Evolutionary conservation across 2,113 vertebrate genomes (phyloP).

Genomic region (Siniperca chuatsi): DNA sequence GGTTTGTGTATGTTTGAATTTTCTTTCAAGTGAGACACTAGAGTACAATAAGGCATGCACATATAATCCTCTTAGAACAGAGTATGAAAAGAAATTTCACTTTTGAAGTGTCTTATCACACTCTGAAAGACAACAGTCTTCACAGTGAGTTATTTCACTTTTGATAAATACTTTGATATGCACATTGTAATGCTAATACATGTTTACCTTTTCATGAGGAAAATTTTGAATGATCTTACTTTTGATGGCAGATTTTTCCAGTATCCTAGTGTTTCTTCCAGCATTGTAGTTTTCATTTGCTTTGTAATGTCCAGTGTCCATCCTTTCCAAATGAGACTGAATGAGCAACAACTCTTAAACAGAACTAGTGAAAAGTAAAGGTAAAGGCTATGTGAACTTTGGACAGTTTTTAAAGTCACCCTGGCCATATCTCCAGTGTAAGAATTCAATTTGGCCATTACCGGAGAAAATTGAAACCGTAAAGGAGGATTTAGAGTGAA

Average conservation of each 20-base stretch:
- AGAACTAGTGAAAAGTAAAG: constrained; percentile 24
- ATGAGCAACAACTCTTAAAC: neutral
- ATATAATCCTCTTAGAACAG: constrained; percentile 9
- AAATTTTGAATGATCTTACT: neutral
- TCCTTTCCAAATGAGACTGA: constrained; percentile 8
- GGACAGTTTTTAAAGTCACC: constrained; percentile 76
- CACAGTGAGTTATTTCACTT: neutral
- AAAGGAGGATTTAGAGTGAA: constrained; percentile 77
- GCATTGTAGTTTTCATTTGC: neutral
- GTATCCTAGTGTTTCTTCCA: neutral
- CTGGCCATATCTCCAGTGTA: constrained; percentile 67
- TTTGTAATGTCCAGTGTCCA: neutral
- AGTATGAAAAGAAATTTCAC: constrained; percentile 1
- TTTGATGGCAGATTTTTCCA: neutral
- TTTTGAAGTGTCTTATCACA: constrained; percentile 5
- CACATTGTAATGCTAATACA: constrained; percentile 1
- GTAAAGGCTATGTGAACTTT: constrained; percentile 46
- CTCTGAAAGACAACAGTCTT: neutral
- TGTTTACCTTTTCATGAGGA: neutral
- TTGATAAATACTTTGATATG: constrained; percentile 18
- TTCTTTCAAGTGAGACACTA: constrained; percentile 11
- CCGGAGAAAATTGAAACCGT: constrained; percentile 65
- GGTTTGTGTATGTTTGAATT: neutral
- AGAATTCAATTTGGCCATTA: constrained; percentile 77
- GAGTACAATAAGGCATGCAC: constrained; percentile 2